These are phyloP conservation scores for Ochlodes sylvanus DNA, from an alignment of 2,888 invertebrate species.

Conservation along the genomic window DNA sequence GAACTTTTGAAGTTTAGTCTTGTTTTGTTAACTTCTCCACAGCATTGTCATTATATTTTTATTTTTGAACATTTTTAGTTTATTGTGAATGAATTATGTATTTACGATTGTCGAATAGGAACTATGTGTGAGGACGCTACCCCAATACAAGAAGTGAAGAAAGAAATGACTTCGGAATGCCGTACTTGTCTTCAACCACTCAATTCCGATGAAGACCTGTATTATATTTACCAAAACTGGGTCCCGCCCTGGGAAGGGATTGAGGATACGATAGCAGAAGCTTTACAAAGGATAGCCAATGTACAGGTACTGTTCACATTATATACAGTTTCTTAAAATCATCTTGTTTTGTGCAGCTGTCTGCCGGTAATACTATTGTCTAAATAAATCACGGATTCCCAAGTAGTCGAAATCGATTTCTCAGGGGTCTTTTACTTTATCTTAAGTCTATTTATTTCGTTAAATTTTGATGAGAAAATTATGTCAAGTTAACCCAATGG, in stretches of 20 bases:
- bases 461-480: no score
- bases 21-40: neutral
- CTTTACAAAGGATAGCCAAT: slow-evolving; percentile 62
- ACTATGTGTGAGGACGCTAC: slow-evolving; percentile 39
- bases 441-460: no score
- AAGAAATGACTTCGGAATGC: slow-evolving; percentile 55
- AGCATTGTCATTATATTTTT: slow-evolving; percentile 14
- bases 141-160: slow-evolving; percentile 29
- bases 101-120: slow-evolving; percentile 18
- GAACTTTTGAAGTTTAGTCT: neutral
- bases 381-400: no score
- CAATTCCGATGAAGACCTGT: slow-evolving; percentile 47
- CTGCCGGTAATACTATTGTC: no score
- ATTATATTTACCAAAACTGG: slow-evolving; percentile 64
- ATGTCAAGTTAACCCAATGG: no score
- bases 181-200: slow-evolving; percentile 63
- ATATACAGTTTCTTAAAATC: no score
- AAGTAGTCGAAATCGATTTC: no score
- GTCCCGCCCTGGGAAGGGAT: slow-evolving; percentile 61
- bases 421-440: no score
- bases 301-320: slow-evolving; percentile 56
- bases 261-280: slow-evolving; percentile 65
- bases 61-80: slow-evolving; percentile 15
- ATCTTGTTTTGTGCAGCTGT: no score
- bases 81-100: slow-evolving; percentile 7